Evolutionary conservation across 2,888 invertebrate genomes (phyloP).

Genomic region (Antitype chi): DNA sequence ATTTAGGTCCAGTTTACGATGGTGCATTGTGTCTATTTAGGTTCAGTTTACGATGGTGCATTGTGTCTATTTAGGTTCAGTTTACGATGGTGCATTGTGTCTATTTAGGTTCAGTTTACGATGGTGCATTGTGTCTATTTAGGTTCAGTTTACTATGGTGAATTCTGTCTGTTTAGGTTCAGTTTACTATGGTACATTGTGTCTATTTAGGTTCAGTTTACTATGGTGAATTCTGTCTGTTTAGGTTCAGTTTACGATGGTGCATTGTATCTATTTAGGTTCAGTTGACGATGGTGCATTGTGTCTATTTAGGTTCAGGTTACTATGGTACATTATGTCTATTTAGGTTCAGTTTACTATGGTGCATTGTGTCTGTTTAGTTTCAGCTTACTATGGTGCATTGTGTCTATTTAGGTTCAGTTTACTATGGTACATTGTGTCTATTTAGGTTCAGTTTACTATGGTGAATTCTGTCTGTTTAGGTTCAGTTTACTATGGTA

Average conservation of each 20-base stretch:
- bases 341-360: neutral
- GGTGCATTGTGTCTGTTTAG: neutral
- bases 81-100: neutral
- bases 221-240: neutral
- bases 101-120: neutral
- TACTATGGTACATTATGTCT: neutral
- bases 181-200: neutral
- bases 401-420: neutral
- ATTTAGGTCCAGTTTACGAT: neutral
- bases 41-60: neutral
- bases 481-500: neutral
- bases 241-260: neutral
- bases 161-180: neutral
- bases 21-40: neutral
- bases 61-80: neutral
- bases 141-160: neutral
- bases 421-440: neutral
- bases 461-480: neutral
- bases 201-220: neutral
- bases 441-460: neutral
- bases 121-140: neutral
- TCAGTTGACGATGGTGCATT: neutral
- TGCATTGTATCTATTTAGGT: neutral
- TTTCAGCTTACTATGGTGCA: neutral
- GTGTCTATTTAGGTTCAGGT: neutral